phyloP scores from a whole-genome alignment of 1,140 invertebrate genomes.

The Protaetia brevitarsis region DNA sequence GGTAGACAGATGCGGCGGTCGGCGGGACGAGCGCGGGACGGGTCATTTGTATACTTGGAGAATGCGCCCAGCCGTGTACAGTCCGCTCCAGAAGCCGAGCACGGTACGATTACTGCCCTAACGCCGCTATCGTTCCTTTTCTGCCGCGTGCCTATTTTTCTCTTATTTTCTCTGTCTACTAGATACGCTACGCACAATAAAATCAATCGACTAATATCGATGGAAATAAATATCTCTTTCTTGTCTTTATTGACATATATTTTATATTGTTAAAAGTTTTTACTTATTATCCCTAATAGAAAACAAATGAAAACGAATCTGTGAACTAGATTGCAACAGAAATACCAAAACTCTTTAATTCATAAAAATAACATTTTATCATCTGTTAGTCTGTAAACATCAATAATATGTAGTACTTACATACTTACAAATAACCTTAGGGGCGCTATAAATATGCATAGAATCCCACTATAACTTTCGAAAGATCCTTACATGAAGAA shows the following conservation, averaged over 20 bases:
- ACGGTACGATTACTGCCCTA: not conserved
- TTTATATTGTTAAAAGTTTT: too few relatives aligned
- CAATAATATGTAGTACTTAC: too few relatives aligned
- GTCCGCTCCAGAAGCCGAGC: slow-evolving; percentile 24
- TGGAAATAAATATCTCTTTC: not conserved
- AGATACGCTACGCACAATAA: not conserved
- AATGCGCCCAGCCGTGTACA: slow-evolving; percentile 44
- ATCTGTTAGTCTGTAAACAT: too few relatives aligned
- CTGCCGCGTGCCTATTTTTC: not conserved
- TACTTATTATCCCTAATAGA: too few relatives aligned
- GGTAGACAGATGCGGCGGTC: not conserved
- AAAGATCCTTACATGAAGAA: too few relatives aligned
- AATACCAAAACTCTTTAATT: too few relatives aligned
- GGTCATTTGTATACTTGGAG: slow-evolving; percentile 46
- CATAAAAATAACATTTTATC: too few relatives aligned
- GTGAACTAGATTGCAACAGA: too few relatives aligned
- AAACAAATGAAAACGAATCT: too few relatives aligned
- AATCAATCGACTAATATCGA: not conserved
- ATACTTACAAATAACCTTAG: too few relatives aligned
- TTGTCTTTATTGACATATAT: not conserved
- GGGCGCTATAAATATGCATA: too few relatives aligned
- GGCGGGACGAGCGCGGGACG: slow-evolving; percentile 23
- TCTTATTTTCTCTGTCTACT: not conserved
- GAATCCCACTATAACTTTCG: too few relatives aligned
- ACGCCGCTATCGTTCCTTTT: not conserved